Percentiles rank a stretch among this genome's conserved stretches.
Conservation (phyloP, 92 coral and sea anemone genomes). For the Palythoa caribaeorum region DNA sequence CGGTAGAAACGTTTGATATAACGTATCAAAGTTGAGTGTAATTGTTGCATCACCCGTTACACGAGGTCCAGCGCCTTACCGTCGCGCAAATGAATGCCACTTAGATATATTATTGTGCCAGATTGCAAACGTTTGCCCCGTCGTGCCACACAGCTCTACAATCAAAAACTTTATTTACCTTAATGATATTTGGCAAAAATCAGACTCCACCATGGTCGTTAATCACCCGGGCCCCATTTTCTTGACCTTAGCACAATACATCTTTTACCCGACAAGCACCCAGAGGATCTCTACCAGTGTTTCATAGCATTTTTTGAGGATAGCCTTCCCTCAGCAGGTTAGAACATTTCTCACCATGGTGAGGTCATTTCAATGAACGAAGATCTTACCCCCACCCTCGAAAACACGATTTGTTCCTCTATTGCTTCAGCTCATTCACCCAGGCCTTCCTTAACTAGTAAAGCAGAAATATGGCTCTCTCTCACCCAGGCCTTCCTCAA, state of each 20-base stretch:
- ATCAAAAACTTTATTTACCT: conserved; percentile 19
- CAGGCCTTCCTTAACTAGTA: too few species aligned
- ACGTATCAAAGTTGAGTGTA: too few species aligned
- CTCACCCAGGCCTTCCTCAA: too few species aligned
- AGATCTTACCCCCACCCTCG: background rate
- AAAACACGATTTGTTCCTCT: background rate
- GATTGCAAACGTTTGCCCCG: conserved; percentile 1
- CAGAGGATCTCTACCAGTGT: background rate
- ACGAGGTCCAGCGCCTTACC: conserved; percentile 43
- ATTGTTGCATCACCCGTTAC: too few species aligned
- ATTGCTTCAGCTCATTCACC: background rate
- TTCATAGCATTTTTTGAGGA: background rate
- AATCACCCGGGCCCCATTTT: conserved; percentile 37
- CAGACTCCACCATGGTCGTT: conserved; percentile 36
- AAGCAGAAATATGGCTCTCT: too few species aligned
- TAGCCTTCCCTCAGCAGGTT: background rate
- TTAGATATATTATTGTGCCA: conserved; percentile 44
- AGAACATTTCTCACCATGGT: background rate
- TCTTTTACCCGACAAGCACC: conserved; percentile 32
- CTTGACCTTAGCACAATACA: conserved; percentile 36
- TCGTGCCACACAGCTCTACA: background rate
- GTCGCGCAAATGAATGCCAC: conserved; percentile 43
- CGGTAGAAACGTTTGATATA: too few species aligned
- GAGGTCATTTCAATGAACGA: background rate
- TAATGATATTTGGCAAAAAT: conserved; percentile 26